These are phyloP conservation scores for Drosophila insularis DNA, from an alignment of 1,140 invertebrate genomes.

Conservation along the genomic window DNA sequence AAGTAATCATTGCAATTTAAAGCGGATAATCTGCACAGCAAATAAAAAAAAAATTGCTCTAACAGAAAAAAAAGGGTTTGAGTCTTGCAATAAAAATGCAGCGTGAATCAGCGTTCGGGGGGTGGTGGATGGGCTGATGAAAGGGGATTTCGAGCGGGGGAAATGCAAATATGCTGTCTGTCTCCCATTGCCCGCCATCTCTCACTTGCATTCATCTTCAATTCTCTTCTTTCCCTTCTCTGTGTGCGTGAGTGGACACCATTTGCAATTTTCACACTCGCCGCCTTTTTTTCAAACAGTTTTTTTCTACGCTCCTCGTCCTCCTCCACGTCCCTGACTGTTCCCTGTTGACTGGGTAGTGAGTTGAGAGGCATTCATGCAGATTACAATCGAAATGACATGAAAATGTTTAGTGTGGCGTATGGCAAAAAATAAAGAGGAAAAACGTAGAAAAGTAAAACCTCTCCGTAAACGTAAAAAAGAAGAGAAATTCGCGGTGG, in stretches of 20 bases:
- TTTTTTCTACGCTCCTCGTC: constrained; percentile 9
- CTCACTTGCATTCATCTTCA: constrained; percentile 1
- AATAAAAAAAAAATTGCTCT: constrained; percentile 53
- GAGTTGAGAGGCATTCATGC: constrained; percentile 65
- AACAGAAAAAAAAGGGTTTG: constrained; percentile 56
- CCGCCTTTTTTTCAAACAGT: constrained; percentile 22
- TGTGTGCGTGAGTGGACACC: constrained; percentile 75
- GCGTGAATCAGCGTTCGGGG: constrained; percentile 28
- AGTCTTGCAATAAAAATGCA: constrained; percentile 52
- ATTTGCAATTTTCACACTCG: constrained; percentile 80
- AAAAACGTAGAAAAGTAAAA: constrained; percentile 4
- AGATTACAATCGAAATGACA: constrained; percentile 82
- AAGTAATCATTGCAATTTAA: constrained; percentile 81
- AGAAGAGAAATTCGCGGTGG: constrained; percentile 38
- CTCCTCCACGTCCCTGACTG: neutral
- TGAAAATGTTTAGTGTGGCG: constrained; percentile 81
- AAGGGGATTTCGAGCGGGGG: constrained; percentile 1
- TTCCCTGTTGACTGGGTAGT: neutral
- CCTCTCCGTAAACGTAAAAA: constrained; percentile 12
- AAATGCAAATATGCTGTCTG: constrained; percentile 74
- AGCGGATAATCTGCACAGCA: constrained; percentile 71
- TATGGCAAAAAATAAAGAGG: constrained; percentile 36
- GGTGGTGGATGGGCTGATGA: neutral
- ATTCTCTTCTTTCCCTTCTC: constrained; percentile 6
- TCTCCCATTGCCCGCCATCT: constrained; percentile 2